Base-by-base conservation (phyloP, 2,113 vertebrate species). In the Crotalus helleri region DNA sequence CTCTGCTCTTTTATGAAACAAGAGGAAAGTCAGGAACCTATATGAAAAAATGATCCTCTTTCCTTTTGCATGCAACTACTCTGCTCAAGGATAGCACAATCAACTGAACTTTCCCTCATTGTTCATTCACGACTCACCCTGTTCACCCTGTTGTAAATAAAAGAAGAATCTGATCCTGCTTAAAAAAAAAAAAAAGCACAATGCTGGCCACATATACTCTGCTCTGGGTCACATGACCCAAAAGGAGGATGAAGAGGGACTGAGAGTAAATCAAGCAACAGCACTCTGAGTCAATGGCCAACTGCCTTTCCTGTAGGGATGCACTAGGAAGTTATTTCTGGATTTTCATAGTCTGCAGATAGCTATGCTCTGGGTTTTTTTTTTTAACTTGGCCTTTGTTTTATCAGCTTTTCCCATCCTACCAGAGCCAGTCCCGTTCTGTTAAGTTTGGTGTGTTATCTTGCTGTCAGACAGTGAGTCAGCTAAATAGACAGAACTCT, bases 121-220 rank as follows among this genome's bases (percentile, higher is more conserved):
- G 91, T 94, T 33, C 53, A 21, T 53, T 15, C 46, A 39, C 87
- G 87, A 0, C 0, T 92, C n/a, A 29, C 5, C 87, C 1, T 24
- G 29, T 89, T 29, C 58, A n/a, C 4, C 0, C 29, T 90, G 29
- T 33, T 53, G 44, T 53, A 86, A 61, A 23, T 53, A 86, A 85
- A 85, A 93, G 46, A 23, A 95, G 44, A 91, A 94, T 93, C 93
- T 91, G 23, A 10, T 29, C 11, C 90, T 92, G 39, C 39, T 55
- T 86, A 91, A 92, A 96, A 96, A 64, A 55, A 29, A 29, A 57
- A 93, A 26, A 9, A 51, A 91, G 57, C 5, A 0, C 49, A n/a
- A 57, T 19, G 17, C 17, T 81, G 74, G 74, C 74, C 33, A 21
- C 13, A 39, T 39, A 39, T 81, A 81, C 74, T 44, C 9, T 64